These are phyloP conservation scores for human (Homo sapiens) DNA, from an alignment of 2,113 vertebrate genomes.

Conservation along the genomic window GRCh38 chr9:73152501-73153000, in stretches of 20 bases:
- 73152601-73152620: not conserved
- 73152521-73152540: constrained; percentile 59
- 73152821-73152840: not conserved
- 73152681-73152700: not conserved
- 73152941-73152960: not conserved
- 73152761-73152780: not conserved
- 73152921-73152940: not conserved
- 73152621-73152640: constrained; percentile 39
- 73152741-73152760: not conserved
- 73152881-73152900: not conserved
- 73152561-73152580: not conserved
- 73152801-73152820: not conserved
- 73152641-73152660: constrained; percentile 21
- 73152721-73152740: not conserved
- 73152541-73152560: constrained; percentile 17
- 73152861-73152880: not conserved
- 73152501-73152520: constrained; percentile 28
- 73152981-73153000: not conserved
- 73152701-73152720: not conserved
- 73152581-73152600: constrained; percentile 60
- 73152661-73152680: not conserved
- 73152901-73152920: not conserved
- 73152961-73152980: not conserved
- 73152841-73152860: not conserved
- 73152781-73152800: not conserved